phyloP scores from a whole-genome alignment of 2,797 vertebrate genomes.

The Stomatorhinus walkeri region DNA sequence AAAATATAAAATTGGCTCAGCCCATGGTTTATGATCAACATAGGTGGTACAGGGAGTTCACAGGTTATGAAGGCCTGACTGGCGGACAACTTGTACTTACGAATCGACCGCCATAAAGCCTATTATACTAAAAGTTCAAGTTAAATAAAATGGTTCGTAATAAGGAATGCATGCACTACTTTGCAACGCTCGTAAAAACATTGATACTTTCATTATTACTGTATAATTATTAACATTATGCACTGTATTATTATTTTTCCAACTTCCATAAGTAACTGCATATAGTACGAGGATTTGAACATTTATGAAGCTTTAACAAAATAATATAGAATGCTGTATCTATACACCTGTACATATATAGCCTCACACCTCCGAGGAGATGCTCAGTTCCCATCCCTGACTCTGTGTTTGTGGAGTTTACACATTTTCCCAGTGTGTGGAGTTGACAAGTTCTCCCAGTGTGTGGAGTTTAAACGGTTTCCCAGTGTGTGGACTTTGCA shows the following conservation, averaged over 20 bases:
- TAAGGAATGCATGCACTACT: not conserved
- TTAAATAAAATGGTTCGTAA: not conserved
- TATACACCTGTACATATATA: too few species aligned
- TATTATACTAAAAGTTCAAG: not conserved
- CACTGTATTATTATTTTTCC: not conserved
- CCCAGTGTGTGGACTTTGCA: not conserved
- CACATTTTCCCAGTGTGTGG: not conserved
- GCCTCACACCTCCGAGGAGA: not conserved
- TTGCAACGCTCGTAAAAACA: not conserved
- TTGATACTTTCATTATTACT: not conserved
- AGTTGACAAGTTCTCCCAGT: not conserved
- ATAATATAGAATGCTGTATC: not conserved
- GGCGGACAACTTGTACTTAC: not conserved
- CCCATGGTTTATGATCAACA: not conserved
- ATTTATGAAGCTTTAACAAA: not conserved
- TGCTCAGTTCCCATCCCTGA: not conserved
- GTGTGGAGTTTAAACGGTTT: not conserved
- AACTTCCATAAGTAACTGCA: not conserved
- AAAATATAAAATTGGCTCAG: not conserved
- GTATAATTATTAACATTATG: not conserved
- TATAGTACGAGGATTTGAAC: not conserved
- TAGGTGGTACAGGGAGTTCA: not conserved
- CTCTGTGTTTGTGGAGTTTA: not conserved
- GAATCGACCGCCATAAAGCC: not conserved
- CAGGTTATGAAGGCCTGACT: not conserved